phyloP scores from a whole-genome alignment of 2,113 vertebrate species.

The Naja naja region DNA sequence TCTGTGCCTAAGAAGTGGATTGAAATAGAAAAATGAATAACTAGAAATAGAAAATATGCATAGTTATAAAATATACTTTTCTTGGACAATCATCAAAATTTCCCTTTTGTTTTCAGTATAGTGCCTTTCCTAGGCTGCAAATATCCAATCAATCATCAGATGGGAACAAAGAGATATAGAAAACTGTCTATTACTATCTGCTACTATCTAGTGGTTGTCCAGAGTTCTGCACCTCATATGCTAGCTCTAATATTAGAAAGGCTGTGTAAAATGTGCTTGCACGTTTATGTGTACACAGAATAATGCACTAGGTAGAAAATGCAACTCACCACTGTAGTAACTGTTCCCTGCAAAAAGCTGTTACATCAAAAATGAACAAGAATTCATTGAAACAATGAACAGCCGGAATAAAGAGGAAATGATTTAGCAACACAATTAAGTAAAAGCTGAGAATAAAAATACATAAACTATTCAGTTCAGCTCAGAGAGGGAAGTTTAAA shows the following conservation, averaged over 20 bases:
- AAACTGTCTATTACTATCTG: neutral
- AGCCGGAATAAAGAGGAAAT: neutral
- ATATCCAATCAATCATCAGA: neutral
- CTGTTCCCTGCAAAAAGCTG: neutral
- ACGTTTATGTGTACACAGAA: neutral
- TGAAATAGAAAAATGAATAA: neutral
- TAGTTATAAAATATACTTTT: neutral
- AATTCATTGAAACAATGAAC: neutral
- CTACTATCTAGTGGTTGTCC: neutral
- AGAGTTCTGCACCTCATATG: neutral
- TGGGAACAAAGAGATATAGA: neutral
- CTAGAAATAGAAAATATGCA: neutral
- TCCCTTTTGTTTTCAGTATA: neutral
- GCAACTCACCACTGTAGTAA: neutral
- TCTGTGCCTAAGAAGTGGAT: neutral
- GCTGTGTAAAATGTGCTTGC: neutral
- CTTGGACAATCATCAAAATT: neutral
- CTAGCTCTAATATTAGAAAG: neutral
- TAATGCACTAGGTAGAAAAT: neutral
- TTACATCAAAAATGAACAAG: neutral
- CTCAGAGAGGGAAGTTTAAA: neutral
- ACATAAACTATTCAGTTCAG: neutral
- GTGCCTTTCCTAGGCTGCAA: neutral
- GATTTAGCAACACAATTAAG: neutral
- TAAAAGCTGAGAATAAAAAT: conserved; percentile 14